Conservation (phyloP, 2,888 invertebrate genomes). For the Gari tellinella region DNA sequence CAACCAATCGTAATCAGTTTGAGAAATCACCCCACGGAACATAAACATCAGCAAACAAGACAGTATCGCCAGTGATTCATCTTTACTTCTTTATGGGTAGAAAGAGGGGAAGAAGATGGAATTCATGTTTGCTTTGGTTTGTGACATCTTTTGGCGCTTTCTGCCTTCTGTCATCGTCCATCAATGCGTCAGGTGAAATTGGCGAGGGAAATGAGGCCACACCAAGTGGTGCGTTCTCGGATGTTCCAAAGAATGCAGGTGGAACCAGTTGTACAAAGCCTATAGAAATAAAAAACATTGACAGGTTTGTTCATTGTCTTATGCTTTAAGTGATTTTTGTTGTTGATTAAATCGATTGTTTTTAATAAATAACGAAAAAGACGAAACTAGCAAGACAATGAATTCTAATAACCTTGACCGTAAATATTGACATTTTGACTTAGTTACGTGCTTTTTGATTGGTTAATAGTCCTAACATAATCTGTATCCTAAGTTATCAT, state of each 20-base stretch:
- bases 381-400: too few relatives aligned
- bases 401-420: slow-evolving; percentile 11
- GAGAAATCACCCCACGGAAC: too few relatives aligned
- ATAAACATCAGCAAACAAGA: too few relatives aligned
- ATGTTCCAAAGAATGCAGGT: not conserved
- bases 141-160: slow-evolving; percentile 67
- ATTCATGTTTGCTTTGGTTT: slow-evolving; percentile 67
- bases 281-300: not conserved
- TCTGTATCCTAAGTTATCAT: slow-evolving; percentile 3
- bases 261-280: not conserved
- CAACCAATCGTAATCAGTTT: slow-evolving; percentile 6
- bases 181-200: slow-evolving; percentile 43
- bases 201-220: slow-evolving; percentile 4
- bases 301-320: too few relatives aligned
- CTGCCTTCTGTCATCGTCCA: slow-evolving; percentile 58
- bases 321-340: not conserved
- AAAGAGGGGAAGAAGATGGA: slow-evolving; percentile 61
- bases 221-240: not conserved
- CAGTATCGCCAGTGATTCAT: slow-evolving; percentile 7
- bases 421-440: not conserved
- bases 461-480: not conserved
- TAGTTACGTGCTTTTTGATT: slow-evolving; percentile 2
- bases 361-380: too few relatives aligned
- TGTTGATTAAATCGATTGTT: not conserved
- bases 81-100: slow-evolving; percentile 34